Evolutionary conservation across 2,888 invertebrate genomes (phyloP).

Genomic region (Eurytoma adleriae): DNA sequence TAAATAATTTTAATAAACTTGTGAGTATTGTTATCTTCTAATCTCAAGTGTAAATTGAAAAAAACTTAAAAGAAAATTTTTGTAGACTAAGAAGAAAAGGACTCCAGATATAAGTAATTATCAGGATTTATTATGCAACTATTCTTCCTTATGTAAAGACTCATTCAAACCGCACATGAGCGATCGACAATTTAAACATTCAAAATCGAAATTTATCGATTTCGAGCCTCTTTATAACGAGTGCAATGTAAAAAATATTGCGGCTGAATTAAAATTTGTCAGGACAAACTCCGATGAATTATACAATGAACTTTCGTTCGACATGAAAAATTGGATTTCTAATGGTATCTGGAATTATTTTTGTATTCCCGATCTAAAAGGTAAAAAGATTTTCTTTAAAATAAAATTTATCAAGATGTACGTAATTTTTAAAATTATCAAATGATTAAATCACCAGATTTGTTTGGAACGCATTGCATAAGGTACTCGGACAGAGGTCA

Average conservation of each 20-base stretch:
- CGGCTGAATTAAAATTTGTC: conserved; percentile 24
- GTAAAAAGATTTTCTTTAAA: conserved; percentile 56
- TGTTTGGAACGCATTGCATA: conserved; percentile 61
- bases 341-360: conserved; percentile 70
- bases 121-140: conserved; percentile 23
- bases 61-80: not conserved
- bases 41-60: not conserved
- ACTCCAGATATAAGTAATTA: not conserved
- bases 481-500: conserved; percentile 65
- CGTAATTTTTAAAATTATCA: not conserved
- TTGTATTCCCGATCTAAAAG: conserved; percentile 61
- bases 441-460: conserved; percentile 58
- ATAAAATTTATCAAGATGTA: not conserved
- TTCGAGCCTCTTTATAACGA: conserved; percentile 32
- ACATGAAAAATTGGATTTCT: conserved; percentile 61
- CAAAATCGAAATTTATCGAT: conserved; percentile 20
- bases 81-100: conserved; percentile 31
- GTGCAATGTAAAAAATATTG: conserved; percentile 29
- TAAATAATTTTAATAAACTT: conserved; percentile 62
- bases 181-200: conserved; percentile 14
- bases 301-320: not conserved
- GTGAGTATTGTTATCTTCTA: conserved; percentile 47
- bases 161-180: conserved; percentile 4
- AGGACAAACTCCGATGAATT: conserved; percentile 1
- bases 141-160: not conserved